Conservation (phyloP, 2,888 invertebrate species). For the Nomada ruficornis region DNA sequence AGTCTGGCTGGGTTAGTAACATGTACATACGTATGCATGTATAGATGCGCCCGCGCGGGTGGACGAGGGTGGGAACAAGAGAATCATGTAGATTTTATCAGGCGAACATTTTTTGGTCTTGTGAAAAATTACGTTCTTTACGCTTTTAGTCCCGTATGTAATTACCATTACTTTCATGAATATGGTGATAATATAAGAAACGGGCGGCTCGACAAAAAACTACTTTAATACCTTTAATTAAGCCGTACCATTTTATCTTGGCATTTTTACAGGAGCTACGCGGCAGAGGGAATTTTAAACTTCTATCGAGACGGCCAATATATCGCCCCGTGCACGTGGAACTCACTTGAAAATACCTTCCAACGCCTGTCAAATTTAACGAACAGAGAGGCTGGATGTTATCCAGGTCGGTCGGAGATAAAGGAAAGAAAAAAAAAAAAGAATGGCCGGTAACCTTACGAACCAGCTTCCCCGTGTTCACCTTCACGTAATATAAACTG, state of each 20-base stretch:
- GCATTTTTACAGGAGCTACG: conserved; percentile 52
- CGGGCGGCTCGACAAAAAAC: conserved; percentile 58
- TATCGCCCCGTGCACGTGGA: conserved; percentile 20
- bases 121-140: conserved; percentile 57
- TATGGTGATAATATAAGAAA: conserved; percentile 64
- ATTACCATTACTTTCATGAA: conserved; percentile 63
- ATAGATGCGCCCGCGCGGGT: background rate
- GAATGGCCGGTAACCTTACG: conserved; percentile 27
- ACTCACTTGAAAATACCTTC: conserved; percentile 27
- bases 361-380: conserved; percentile 33
- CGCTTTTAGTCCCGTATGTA: conserved; percentile 57
- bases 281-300: conserved; percentile 58
- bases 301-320: conserved; percentile 49
- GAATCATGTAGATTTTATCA: conserved; percentile 46
- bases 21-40: background rate
- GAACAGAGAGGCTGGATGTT: background rate
- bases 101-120: conserved; percentile 34
- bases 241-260: conserved; percentile 50
- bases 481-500: conserved; percentile 51
- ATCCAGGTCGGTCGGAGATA: conserved; percentile 12
- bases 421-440: background rate
- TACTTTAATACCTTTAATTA: conserved; percentile 69
- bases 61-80: background rate
- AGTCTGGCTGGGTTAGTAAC: background rate
- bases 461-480: conserved; percentile 32